Evolutionary conservation across 2,113 vertebrate genomes (phyloP), one percentile per base, ranked within the genome.

Genomic region (Esox niger): DNA sequence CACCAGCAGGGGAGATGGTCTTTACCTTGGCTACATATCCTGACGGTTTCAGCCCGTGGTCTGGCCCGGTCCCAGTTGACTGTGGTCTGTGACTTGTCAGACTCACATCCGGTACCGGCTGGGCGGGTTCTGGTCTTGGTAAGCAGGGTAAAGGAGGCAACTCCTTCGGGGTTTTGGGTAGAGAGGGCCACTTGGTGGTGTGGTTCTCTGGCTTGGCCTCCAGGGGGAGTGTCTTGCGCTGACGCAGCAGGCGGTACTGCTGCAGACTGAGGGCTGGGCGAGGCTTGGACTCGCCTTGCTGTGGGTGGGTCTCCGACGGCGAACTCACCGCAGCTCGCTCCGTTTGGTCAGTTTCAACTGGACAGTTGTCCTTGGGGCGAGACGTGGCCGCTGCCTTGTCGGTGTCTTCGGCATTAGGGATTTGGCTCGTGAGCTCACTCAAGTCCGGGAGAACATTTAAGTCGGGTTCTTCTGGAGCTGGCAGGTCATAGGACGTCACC

Each of bases 181-280:
- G 60, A 0, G 89, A 92, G 1, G 95, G 95, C 95, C 95, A 98
- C 81, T 93, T 95, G 29, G 92, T 90, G 62, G 85, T 88, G 73
- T 77, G 65, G 15, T 90, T 80, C 58, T 78, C 77, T 75, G 59
- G 86, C 70, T 67, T 64, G 66, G 84, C 87, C 21, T 70, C 77
- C 0, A 29, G 57, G 26, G 89, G 91, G 52, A 81, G 81, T 26
- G 89, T 90, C 32, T 86, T 89, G 62, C 91, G 91, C 77, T 89
- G 90, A 26, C 93, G 90, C 66, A 95, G 91, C 56, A 92, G 93
- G 27, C 96, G 89, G 78, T 98, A 98, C 73, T 98, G 92, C 43
- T 92, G 92, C 1, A 98, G 87, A 82, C 96, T 98, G 46, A 98
- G 90, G 1, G 92, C 38, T 4, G 38, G 84, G 77, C 91, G 94